phyloP scores from a whole-genome alignment of 2,113 vertebrate species.

The Propithecus coquereli region DNA sequence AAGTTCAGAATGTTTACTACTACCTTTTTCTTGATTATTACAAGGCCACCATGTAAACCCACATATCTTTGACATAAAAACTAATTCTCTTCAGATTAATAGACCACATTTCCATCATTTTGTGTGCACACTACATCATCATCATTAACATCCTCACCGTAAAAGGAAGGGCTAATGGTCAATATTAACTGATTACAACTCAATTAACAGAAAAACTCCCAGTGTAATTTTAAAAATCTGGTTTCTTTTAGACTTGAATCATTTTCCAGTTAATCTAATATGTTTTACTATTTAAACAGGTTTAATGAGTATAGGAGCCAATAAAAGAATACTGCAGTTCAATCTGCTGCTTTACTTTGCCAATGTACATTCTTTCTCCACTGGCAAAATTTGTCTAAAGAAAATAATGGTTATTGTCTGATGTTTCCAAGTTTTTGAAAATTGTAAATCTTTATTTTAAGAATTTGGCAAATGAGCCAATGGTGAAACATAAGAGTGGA shows the following conservation, averaged over 20 bases:
- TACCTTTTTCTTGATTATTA: not conserved
- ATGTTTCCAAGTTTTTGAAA: conserved; percentile 11
- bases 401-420: not conserved
- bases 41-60: not conserved
- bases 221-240: conserved; percentile 52
- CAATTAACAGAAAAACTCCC: conserved; percentile 72
- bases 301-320: conserved; percentile 60
- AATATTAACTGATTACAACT: conserved; percentile 80
- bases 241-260: conserved; percentile 46
- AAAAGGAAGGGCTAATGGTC: conserved; percentile 77
- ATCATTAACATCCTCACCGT: conserved; percentile 69
- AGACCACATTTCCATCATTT: conserved; percentile 65
- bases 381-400: not conserved
- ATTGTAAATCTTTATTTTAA: not conserved
- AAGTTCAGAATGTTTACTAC: not conserved
- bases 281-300: conserved; percentile 65
- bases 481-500: not conserved
- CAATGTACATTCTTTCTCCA: not conserved
- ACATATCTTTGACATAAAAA: conserved; percentile 26
- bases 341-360: not conserved
- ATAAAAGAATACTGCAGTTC: not conserved
- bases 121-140: conserved; percentile 61
- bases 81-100: conserved; percentile 66
- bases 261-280: conserved; percentile 72
- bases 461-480: not conserved